Conservation (phyloP, 2,113 vertebrate species). For the Propithecus coquereli region DNA sequence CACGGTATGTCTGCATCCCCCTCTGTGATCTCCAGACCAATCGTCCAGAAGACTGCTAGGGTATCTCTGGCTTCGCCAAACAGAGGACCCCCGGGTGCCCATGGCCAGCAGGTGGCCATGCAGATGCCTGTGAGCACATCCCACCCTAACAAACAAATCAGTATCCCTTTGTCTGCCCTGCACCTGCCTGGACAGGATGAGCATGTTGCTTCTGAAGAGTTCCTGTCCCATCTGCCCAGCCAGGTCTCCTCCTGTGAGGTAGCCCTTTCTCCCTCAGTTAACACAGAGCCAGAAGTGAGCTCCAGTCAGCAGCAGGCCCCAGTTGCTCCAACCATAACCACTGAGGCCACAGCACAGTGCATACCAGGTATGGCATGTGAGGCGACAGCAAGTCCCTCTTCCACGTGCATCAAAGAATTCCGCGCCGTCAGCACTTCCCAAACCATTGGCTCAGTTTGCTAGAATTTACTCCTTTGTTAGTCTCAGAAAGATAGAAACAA, state of each 20-base stretch:
- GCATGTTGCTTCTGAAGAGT: slow-evolving; percentile 80
- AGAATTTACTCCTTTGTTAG: neutral
- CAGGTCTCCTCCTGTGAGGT: slow-evolving; percentile 75
- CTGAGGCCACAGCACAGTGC: slow-evolving; percentile 80
- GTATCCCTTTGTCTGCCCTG: slow-evolving; percentile 84
- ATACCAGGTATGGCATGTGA: slow-evolving; percentile 85
- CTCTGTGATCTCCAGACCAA: slow-evolving; percentile 52
- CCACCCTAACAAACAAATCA: slow-evolving; percentile 83
- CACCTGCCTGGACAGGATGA: slow-evolving; percentile 87
- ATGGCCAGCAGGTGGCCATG: slow-evolving; percentile 74
- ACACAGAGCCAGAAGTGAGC: slow-evolving; percentile 87
- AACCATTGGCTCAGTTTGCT: neutral
- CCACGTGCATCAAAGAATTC: neutral
- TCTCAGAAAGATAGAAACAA: slow-evolving; percentile 20
- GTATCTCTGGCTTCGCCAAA: slow-evolving; percentile 79
- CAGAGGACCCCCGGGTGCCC: slow-evolving; percentile 58
- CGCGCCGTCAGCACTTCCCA: slow-evolving; percentile 29
- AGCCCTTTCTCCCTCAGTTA: slow-evolving; percentile 80
- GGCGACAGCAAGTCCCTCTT: slow-evolving; percentile 46
- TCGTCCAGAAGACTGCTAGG: slow-evolving; percentile 74
- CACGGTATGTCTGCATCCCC: slow-evolving; percentile 79
- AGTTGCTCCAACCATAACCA: slow-evolving; percentile 50
- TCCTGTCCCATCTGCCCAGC: slow-evolving; percentile 73
- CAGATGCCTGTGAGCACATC: slow-evolving; percentile 85
- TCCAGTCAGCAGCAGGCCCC: slow-evolving; percentile 85